Evolutionary conservation across 2,888 invertebrate species (phyloP).

Genomic region (Conistra vaccinii): DNA sequence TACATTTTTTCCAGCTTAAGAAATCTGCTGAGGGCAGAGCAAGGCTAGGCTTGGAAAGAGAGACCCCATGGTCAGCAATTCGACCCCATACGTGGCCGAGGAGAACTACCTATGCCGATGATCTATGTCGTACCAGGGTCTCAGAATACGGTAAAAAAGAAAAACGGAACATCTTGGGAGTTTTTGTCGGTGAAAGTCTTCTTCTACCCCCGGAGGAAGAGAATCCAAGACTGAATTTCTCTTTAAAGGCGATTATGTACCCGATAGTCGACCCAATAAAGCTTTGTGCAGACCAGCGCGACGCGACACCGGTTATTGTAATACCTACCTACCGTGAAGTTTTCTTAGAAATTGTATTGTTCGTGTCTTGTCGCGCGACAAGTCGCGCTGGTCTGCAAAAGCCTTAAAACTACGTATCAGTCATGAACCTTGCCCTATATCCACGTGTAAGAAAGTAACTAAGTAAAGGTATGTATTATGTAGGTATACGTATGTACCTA

Average conservation of each 20-base stretch:
- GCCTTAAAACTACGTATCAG: slow-evolving; percentile 49
- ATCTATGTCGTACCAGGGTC: background rate
- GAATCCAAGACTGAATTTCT: background rate
- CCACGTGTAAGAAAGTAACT: slow-evolving; percentile 22
- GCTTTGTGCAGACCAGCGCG: too few species aligned
- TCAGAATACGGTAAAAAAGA: background rate
- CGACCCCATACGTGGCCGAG: background rate
- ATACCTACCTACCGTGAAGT: too few species aligned
- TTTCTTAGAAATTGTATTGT: too few species aligned
- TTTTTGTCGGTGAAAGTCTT: background rate
- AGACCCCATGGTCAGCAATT: background rate
- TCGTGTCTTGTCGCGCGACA: too few species aligned
- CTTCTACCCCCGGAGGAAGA: background rate
- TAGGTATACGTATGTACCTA: slow-evolving; percentile 3
- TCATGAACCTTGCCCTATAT: slow-evolving; percentile 30
- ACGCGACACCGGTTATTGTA: too few species aligned
- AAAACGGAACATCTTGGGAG: background rate
- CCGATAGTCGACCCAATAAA: slow-evolving; percentile 7
- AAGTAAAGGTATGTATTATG: slow-evolving; percentile 7
- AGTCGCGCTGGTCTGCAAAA: too few species aligned
- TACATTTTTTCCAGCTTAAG: background rate
- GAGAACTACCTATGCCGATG: background rate
- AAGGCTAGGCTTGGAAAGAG: background rate
- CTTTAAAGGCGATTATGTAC: background rate
- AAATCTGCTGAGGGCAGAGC: background rate